These are phyloP conservation scores for Drosophila kikkawai DNA, from an alignment of 1,140 invertebrate species.

Conservation along the genomic window DNA sequence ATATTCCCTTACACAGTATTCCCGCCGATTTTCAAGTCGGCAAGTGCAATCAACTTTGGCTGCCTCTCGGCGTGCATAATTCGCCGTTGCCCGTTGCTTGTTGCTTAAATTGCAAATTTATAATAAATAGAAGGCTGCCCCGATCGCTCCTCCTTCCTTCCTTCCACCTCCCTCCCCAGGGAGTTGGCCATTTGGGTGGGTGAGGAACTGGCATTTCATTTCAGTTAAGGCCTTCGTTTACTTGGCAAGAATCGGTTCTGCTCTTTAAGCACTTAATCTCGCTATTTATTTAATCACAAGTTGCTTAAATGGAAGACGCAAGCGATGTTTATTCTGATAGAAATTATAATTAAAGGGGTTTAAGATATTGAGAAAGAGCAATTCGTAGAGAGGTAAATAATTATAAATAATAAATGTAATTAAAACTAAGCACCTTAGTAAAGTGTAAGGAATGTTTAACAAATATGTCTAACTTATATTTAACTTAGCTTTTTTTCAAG, in stretches of 20 bases:
- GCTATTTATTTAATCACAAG: conserved; percentile 52
- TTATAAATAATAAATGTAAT: background rate
- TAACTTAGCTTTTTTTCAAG: too few species aligned
- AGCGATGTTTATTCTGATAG: background rate
- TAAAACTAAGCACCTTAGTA: background rate
- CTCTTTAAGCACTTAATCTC: conserved; percentile 56
- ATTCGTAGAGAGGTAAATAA: background rate
- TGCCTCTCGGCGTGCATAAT: conserved; percentile 70
- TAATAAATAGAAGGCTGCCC: conserved; percentile 67
- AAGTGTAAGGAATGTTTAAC: background rate
- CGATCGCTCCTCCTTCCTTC: conserved; percentile 6
- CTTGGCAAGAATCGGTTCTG: conserved; percentile 20
- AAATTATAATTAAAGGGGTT: conserved; percentile 1
- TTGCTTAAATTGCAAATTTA: conserved; percentile 67
- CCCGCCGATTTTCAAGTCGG: conserved; percentile 15
- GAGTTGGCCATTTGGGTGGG: conserved; percentile 40
- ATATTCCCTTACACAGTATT: conserved; percentile 6
- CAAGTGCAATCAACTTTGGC: conserved; percentile 70
- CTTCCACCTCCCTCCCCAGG: conserved; percentile 29
- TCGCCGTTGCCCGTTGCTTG: conserved; percentile 45
- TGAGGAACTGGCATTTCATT: conserved; percentile 53
- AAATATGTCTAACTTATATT: too few species aligned
- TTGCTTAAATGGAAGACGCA: conserved; percentile 1
- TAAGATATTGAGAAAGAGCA: too few species aligned
- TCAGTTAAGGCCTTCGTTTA: conserved; percentile 26